Evolutionary conservation across 2,113 vertebrate species (phyloP).

Genomic region (Vireo altiloquus): DNA sequence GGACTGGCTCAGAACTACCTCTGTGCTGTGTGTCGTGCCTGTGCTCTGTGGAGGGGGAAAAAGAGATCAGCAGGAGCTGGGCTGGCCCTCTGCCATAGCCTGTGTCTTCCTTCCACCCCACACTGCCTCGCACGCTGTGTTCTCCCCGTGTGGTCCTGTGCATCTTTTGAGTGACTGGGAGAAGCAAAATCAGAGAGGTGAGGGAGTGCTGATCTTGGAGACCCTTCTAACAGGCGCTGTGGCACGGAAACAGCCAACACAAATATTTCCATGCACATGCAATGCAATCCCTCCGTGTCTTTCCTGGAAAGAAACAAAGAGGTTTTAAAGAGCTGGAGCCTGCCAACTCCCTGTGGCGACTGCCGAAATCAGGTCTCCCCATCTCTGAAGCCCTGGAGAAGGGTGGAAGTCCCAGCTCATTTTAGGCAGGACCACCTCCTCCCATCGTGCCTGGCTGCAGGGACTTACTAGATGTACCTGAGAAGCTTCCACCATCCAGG

Average conservation of each 20-base stretch:
- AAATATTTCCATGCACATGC: neutral
- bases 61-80: neutral
- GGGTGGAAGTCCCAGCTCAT: neutral
- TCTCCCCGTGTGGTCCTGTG: neutral
- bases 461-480: neutral
- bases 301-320: conserved; percentile 23
- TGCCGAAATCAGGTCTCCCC: neutral
- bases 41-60: fast-evolving
- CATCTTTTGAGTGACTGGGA: neutral
- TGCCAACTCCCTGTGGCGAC: neutral
- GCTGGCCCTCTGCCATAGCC: neutral
- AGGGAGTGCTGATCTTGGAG: conserved; percentile 39
- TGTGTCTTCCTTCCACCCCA: neutral
- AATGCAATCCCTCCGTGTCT: neutral
- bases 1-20: neutral
- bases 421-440: neutral
- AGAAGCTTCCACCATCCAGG: neutral
- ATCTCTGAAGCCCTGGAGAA: neutral
- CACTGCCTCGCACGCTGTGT: fast-evolving
- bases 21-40: neutral
- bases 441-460: neutral
- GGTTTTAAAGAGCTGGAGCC: neutral
- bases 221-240: neutral
- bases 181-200: neutral
- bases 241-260: neutral